Evolutionary conservation across 2,888 invertebrate genomes (phyloP), one percentile per base, ranked within the genome.

Genomic region (Lagria hirta): DNA sequence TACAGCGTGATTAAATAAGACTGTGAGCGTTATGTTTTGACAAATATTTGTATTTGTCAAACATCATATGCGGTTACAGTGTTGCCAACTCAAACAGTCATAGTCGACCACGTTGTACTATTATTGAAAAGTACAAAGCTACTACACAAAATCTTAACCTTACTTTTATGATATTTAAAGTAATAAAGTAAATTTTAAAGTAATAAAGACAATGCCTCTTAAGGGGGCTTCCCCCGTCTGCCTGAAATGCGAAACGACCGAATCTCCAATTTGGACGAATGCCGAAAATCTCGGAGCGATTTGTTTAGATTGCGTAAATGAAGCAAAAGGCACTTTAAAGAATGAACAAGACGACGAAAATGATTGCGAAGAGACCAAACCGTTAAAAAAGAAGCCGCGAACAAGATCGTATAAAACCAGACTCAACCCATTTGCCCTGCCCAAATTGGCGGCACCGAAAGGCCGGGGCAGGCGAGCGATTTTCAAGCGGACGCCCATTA

Each of bases 401-500:
- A 30, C 37, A 6, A 74, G 76, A 43, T 66, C 70, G 2, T 77
- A 76, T 44, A 73, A 72, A 57, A 73, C 73, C 1, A 61, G 73
- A 52, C 50, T 68, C 26, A 74, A 73, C 55, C 73, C 73, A 1
- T 65, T 69, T 51, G 72, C 73, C 13, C 48, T 70, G n/a, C 69
- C 73, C 0, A 73, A 73, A 61, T 52, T 60, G 6, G 42, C 62
- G 0, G 53, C 73, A 2, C 75, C 81, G 1, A 79, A 87, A 63
- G 88, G 88, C 1, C 82, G 86, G 57, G 86, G 87, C 8, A 77
- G 92, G 2, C 74, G 92, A 47, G 80, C 83, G 35, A 78, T 91
- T 42, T 87, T 88, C 61, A 89, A 89, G 68, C 83, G 86, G 58
- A 81, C 79, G 13, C 88, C 90, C 0, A 76, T 86, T 2, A 90